Conservation (phyloP, 2,888 invertebrate genomes). For the Harpagoxenus sublaevis region DNA sequence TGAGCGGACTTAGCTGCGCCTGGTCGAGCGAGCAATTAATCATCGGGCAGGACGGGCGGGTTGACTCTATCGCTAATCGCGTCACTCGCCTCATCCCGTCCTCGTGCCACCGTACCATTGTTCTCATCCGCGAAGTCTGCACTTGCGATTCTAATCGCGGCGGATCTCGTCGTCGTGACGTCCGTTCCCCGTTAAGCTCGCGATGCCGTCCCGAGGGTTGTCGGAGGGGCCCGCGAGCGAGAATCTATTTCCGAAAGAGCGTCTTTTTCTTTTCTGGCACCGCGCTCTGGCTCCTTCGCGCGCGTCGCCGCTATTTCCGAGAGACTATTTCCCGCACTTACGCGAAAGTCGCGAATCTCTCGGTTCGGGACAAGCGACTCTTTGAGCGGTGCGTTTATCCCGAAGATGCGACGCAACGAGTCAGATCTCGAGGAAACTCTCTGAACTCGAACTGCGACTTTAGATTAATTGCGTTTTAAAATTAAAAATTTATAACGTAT, state of each 20-base stretch:
- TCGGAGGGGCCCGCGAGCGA: neutral
- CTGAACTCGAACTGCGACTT: neutral
- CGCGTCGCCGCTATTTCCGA: slow-evolving; percentile 31
- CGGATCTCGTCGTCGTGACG: neutral
- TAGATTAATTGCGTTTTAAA: neutral
- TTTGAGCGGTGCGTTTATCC: neutral
- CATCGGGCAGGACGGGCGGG: slow-evolving; percentile 35
- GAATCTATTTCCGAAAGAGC: slow-evolving; percentile 31
- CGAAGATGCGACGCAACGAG: neutral
- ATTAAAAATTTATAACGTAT: neutral
- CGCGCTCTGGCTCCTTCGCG: slow-evolving; percentile 24
- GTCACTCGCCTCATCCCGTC: slow-evolving; percentile 46
- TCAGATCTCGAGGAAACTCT: neutral
- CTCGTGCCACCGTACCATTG: slow-evolving; percentile 61
- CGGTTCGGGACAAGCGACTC: neutral
- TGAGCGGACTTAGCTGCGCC: neutral
- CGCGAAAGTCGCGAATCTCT: neutral
- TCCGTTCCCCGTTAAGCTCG: neutral
- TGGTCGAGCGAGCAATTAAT: slow-evolving; percentile 22
- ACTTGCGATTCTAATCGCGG: slow-evolving; percentile 62
- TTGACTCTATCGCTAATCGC: slow-evolving; percentile 57
- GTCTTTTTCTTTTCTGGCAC: slow-evolving; percentile 32
- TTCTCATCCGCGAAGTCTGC: slow-evolving; percentile 58
- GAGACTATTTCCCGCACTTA: slow-evolving; percentile 3
- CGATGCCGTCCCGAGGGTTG: neutral